Evolutionary conservation across 1,140 invertebrate genomes (phyloP), one percentile per base, ranked within the genome.

Genomic region (Hylaeus volcanicus): DNA sequence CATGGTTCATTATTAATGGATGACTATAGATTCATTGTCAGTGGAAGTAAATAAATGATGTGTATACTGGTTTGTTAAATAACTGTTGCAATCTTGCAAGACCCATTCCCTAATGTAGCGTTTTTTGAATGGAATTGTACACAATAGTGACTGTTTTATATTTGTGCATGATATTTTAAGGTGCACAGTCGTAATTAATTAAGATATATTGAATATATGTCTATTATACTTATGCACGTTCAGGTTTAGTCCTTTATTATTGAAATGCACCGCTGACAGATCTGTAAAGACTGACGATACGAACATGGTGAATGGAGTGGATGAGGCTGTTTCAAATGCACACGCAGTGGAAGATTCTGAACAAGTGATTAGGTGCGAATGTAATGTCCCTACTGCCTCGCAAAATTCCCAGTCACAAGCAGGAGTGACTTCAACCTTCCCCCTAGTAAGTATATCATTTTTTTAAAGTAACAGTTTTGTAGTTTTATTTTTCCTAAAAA

Each of bases 231-330:
- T 84, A 79, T 83, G 83, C 80, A 83, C 74, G 83, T 79, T 85
- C 79, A 89, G 88, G 86, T 89, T 89, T 88, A 88, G 88, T 88
- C 83, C 80, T 90, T 89, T 91, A 90, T 86, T 89, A 92, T 86
- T 90, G 87, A 90, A 89, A 92, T 91, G 82, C 88, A 92, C 83
- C 90, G 88, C 89, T 91, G 88, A 92, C 90, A 93, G 93, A 93
- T 93, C 92, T 90, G 90, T 93, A 90, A 93, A 93, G 92, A 93
- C 93, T 93, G 93, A 93, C 89, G 91, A 92, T 89, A 91, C 90
- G 76, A 93, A 91, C 89, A 90, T 93, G 92, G 89, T 92, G 91
- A 93, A 93, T 81, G 93, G 93, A 90, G 89, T 91, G 91, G 92
- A 93, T 79, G 93, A 93, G 83, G 91, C 91, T 89, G 91, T 91